A percentile compares a stretch with the other conserved stretches of the same genome.
These are phyloP conservation scores for Channa striata DNA, from an alignment of 2,797 vertebrate genomes.

Conservation along the genomic window DNA sequence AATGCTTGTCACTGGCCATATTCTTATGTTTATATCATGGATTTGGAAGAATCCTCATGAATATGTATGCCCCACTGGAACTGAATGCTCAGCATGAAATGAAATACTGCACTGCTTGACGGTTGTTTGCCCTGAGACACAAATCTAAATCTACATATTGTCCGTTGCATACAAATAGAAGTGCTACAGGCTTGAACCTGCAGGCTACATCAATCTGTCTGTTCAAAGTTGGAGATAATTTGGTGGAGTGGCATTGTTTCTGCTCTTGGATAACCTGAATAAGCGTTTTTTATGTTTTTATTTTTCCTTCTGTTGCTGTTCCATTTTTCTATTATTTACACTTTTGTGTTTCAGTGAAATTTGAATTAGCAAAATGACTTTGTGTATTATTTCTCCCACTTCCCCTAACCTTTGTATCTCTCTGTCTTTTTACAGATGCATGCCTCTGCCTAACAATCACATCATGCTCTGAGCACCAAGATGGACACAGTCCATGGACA, in stretches of 20 bases:
- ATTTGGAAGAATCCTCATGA: conserved; percentile 74
- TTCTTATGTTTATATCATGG: conserved; percentile 81
- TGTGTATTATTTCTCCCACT: conserved; percentile 28
- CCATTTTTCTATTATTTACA: conserved; percentile 11
- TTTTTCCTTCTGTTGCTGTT: neutral
- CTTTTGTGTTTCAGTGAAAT: conserved; percentile 13
- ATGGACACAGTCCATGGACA: conserved; percentile 56
- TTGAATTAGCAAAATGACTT: neutral
- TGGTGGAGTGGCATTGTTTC: conserved; percentile 32
- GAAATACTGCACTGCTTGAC: conserved; percentile 75
- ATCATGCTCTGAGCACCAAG: conserved; percentile 49
- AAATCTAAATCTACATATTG: conserved; percentile 80
- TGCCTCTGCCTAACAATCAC: conserved; percentile 56
- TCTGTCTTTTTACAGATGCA: conserved; percentile 30
- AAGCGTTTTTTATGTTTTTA: neutral
- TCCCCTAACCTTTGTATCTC: neutral
- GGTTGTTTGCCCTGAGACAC: conserved; percentile 77
- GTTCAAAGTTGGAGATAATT: conserved; percentile 46
- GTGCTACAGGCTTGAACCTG: conserved; percentile 58
- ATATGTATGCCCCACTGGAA: conserved; percentile 77
- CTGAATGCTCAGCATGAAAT: conserved; percentile 77
- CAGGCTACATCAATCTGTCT: conserved; percentile 52
- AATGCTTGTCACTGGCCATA: conserved; percentile 79
- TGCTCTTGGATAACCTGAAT: neutral
- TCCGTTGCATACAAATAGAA: conserved; percentile 73